A percentile compares a stretch with the other conserved stretches of the same genome.
phyloP scores from a whole-genome alignment of 92 coral and sea anemone genomes.

The Actinernus sp. region DNA sequence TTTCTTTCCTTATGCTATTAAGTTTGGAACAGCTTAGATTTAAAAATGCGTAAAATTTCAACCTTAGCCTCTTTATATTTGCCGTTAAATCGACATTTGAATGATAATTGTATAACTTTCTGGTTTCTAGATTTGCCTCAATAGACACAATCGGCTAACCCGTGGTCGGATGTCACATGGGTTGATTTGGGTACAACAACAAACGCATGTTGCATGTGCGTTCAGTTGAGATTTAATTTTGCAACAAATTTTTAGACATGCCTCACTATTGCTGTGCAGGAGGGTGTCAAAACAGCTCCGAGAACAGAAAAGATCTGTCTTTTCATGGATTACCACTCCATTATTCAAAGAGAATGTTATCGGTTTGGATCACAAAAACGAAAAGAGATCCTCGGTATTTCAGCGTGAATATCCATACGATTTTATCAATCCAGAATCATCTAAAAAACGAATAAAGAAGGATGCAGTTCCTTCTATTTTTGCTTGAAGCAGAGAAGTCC shows the following conservation, averaged over 20 bases:
- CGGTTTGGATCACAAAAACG: slow-evolving; percentile 49
- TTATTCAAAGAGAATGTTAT: neutral
- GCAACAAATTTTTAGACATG: no score
- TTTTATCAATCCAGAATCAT: slow-evolving; percentile 30
- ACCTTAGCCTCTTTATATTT: no score
- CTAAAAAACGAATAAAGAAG: slow-evolving; percentile 36
- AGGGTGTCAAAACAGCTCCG: slow-evolving; percentile 25
- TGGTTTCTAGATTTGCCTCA: no score
- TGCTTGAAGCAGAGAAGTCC: slow-evolving; percentile 16
- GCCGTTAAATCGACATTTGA: no score
- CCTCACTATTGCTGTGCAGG: slow-evolving; percentile 15
- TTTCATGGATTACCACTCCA: slow-evolving; percentile 11
- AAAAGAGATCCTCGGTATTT: slow-evolving; percentile 45
- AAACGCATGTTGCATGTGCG: neutral
- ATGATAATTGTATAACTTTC: no score
- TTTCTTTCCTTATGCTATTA: no score
- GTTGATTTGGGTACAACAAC: slow-evolving; percentile 30
- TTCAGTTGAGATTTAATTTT: no score
- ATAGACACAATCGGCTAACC: slow-evolving; percentile 47
- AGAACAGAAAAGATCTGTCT: slow-evolving; percentile 14
- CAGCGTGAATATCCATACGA: slow-evolving; percentile 32
- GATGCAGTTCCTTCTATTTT: slow-evolving; percentile 49
- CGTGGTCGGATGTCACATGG: slow-evolving; percentile 26
- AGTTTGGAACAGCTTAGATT: no score
- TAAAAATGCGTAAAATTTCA: no score